Percentiles rank a stretch among this genome's conserved stretches.
These are phyloP conservation scores for Eurypyga helias DNA, from an alignment of 2,113 vertebrate species.

Conservation along the genomic window DNA sequence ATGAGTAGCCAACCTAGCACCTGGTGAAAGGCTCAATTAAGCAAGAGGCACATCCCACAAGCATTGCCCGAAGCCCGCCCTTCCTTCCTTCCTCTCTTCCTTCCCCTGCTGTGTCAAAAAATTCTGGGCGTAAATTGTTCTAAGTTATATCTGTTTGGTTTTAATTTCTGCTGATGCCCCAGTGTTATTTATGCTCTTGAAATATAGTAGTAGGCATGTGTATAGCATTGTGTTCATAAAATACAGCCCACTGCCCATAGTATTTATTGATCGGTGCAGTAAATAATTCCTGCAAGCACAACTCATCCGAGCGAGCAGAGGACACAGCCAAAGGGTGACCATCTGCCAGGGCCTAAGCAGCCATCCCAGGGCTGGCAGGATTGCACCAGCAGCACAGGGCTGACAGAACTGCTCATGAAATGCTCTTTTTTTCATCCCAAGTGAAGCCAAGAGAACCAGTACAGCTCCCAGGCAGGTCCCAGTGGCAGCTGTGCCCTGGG, in stretches of 20 bases:
- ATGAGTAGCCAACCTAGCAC: not conserved
- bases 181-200: slow-evolving; percentile 16
- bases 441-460: not conserved
- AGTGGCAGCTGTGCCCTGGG: not conserved
- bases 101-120: not conserved
- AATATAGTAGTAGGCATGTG: not conserved
- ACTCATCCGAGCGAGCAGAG: not conserved
- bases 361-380: not conserved
- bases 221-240: not conserved
- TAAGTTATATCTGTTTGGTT: not conserved
- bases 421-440: not conserved
- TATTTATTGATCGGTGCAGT: not conserved
- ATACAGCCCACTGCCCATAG: not conserved
- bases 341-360: not conserved
- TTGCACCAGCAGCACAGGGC: not conserved
- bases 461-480: not conserved
- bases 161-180: slow-evolving; percentile 28
- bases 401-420: not conserved
- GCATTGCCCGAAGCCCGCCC: not conserved
- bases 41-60: not conserved
- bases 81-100: not conserved
- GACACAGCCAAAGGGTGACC: not conserved
- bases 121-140: not conserved
- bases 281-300: slow-evolving; percentile 31
- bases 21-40: accelerated